These are phyloP conservation scores for Arion vulgaris DNA, from an alignment of 1,140 invertebrate species.

Conservation along the genomic window DNA sequence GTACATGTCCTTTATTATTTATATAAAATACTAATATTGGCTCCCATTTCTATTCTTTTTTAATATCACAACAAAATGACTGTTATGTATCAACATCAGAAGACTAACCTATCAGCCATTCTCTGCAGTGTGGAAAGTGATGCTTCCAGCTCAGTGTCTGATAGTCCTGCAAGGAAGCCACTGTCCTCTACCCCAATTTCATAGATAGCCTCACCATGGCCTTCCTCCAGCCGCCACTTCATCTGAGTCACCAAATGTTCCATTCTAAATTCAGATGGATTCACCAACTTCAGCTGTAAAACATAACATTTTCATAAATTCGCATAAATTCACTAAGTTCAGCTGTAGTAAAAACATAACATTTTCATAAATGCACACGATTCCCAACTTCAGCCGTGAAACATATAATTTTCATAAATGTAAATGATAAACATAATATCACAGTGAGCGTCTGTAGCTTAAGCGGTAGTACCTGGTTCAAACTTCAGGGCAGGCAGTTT, in stretches of 20 bases:
- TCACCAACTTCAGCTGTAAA: conserved; percentile 71
- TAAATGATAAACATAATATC: too few species aligned
- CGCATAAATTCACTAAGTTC: background rate
- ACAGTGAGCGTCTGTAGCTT: too few species aligned
- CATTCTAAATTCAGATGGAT: conserved; percentile 71
- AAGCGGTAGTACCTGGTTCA: too few species aligned
- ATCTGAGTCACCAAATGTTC: conserved; percentile 76
- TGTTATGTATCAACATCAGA: too few species aligned
- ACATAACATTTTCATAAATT: conserved; percentile 13
- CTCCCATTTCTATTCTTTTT: too few species aligned
- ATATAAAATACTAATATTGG: too few species aligned
- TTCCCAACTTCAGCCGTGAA: background rate
- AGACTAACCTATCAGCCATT: conserved; percentile 77
- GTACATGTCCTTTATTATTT: too few species aligned
- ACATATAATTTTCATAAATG: too few species aligned
- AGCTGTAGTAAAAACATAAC: background rate
- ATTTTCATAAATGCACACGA: background rate
- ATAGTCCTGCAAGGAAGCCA: conserved; percentile 87
- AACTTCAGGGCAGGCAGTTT: too few species aligned
- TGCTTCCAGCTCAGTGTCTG: conserved; percentile 84
- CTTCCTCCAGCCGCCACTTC: conserved; percentile 76
- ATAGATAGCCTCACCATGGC: conserved; percentile 92
- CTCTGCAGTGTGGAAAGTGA: conserved; percentile 86
- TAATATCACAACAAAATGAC: too few species aligned
- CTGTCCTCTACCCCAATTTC: conserved; percentile 96